Evolutionary conservation across 2,888 invertebrate species (phyloP).

Genomic region (Alitta virens): DNA sequence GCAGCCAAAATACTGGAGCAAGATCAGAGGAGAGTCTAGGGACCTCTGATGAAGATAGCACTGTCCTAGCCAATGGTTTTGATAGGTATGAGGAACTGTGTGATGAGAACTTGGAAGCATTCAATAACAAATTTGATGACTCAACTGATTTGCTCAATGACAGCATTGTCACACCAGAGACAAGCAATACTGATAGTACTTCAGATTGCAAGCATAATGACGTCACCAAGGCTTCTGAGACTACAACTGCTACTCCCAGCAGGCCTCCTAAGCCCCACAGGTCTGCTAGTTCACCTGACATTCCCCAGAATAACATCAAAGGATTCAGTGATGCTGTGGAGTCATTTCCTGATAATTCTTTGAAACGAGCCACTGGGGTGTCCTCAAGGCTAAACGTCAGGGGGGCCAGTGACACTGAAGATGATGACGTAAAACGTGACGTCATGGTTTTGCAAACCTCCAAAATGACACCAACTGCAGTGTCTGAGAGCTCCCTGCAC

Average conservation of each 20-base stretch:
- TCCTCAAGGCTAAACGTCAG: not conserved
- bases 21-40: too few relatives aligned
- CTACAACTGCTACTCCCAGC: not conserved
- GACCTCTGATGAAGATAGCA: too few relatives aligned
- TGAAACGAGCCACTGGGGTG: not conserved
- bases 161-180: not conserved
- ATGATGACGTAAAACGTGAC: not conserved
- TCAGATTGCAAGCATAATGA: not conserved
- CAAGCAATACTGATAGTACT: not conserved
- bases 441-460: not conserved
- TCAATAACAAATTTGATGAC: not conserved
- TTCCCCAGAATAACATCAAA: not conserved
- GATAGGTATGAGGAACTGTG: not conserved
- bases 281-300: not conserved
- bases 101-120: conserved; percentile 2
- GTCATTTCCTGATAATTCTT: not conserved
- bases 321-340: not conserved
- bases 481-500: not conserved
- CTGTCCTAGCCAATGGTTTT: not conserved
- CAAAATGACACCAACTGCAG: not conserved
- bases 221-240: not conserved
- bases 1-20: too few relatives aligned
- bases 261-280: not conserved
- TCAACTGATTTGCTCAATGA: not conserved
- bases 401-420: not conserved